These are phyloP conservation scores for Tetrax tetrax DNA, from an alignment of 2,113 vertebrate species.

Conservation along the genomic window DNA sequence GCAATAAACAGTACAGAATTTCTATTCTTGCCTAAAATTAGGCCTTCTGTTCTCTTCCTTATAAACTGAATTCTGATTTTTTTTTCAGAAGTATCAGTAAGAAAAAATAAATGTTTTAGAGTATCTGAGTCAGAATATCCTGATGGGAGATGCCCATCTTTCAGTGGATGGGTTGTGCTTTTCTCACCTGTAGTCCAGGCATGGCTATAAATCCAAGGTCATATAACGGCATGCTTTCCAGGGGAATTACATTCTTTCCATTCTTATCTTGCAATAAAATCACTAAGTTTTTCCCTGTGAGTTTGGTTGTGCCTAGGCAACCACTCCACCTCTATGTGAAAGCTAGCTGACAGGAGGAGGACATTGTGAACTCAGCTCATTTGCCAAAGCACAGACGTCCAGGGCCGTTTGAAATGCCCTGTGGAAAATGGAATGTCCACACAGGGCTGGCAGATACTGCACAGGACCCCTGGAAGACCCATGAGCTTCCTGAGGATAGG, in stretches of 20 bases:
- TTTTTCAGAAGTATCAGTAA: neutral
- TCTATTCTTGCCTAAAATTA: neutral
- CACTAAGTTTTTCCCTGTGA: neutral
- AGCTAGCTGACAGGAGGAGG: neutral
- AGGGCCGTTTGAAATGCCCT: neutral
- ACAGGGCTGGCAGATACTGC: neutral
- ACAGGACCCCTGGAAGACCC: neutral
- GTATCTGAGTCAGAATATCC: neutral
- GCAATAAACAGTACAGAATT: neutral
- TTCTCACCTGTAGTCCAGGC: neutral
- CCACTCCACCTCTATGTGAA: accelerated
- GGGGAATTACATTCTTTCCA: neutral
- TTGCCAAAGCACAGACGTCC: neutral
- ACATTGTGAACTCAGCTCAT: neutral
- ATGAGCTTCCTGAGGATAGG: neutral
- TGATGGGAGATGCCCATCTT: neutral
- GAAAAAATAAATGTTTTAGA: neutral
- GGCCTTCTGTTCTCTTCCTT: neutral
- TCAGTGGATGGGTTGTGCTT: neutral
- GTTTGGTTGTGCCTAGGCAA: neutral
- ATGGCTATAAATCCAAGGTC: neutral
- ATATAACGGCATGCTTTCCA: neutral
- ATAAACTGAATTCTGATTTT: neutral
- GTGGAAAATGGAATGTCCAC: neutral
- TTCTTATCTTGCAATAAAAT: neutral